Percentiles rank a stretch among this genome's conserved stretches.
phyloP scores from a whole-genome alignment of 2,113 vertebrate species.

The Lepus europaeus region DNA sequence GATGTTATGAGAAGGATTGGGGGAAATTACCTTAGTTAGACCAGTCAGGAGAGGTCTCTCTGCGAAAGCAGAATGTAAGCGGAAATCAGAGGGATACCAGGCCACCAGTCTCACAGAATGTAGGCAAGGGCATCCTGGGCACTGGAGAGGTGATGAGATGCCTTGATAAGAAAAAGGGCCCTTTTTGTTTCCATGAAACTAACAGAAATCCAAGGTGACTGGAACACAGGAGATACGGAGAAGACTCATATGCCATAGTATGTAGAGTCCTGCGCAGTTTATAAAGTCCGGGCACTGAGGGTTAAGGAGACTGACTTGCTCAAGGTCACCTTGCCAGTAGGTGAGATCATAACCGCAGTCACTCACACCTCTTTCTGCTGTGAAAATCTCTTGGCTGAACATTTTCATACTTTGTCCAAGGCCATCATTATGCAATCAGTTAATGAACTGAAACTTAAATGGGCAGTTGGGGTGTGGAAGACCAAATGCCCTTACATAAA shows the following conservation, averaged over 20 bases:
- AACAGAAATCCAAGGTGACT: conserved; percentile 8
- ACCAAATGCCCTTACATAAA: not conserved
- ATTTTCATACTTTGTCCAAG: not conserved
- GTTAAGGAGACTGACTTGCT: not conserved
- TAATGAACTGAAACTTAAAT: not conserved
- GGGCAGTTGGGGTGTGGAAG: not conserved
- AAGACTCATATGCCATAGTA: not conserved
- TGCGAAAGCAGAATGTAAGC: conserved; percentile 35
- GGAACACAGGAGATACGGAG: not conserved
- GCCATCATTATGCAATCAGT: not conserved
- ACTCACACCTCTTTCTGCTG: not conserved
- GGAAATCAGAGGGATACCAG: not conserved
- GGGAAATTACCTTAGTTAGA: not conserved
- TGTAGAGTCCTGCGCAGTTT: not conserved
- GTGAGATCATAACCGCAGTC: not conserved
- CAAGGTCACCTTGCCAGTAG: not conserved
- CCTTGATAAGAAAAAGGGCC: not conserved
- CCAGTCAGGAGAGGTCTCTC: not conserved
- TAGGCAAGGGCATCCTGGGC: not conserved
- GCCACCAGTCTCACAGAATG: not conserved
- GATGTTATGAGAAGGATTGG: not conserved
- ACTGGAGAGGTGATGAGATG: not conserved
- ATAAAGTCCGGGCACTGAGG: not conserved
- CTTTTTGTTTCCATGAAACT: conserved; percentile 1
- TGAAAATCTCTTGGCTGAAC: conserved; percentile 27